Percentiles rank a stretch among this genome's conserved stretches.
These are phyloP conservation scores for Pandemis heparana DNA, from an alignment of 2,888 invertebrate genomes.

Conservation along the genomic window DNA sequence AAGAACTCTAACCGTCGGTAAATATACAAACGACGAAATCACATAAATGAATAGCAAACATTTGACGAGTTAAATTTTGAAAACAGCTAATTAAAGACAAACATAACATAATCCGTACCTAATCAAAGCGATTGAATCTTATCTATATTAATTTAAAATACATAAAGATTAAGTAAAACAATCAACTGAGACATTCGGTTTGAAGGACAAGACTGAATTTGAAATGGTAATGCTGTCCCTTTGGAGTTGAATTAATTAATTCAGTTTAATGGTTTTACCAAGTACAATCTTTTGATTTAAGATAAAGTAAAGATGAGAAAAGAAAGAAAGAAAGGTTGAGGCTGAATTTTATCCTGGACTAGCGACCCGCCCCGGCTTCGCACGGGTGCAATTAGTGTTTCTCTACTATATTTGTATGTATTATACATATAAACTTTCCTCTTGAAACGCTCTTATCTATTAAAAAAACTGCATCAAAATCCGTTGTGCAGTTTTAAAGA, in stretches of 20 bases:
- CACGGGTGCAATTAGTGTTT: no score
- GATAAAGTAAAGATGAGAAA: background rate
- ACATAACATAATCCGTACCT: conserved; percentile 4
- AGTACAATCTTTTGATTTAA: background rate
- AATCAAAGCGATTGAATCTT: conserved; percentile 12
- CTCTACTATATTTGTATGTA: no score
- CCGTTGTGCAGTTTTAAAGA: no score
- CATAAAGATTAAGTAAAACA: conserved; percentile 30
- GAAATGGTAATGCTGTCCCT: conserved; percentile 4
- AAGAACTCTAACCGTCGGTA: no score
- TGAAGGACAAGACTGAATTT: conserved; percentile 15
- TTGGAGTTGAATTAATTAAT: conserved; percentile 15
- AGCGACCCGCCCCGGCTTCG: no score
- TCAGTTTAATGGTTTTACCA: conserved; percentile 2
- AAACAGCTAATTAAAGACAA: background rate
- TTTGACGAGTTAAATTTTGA: no score
- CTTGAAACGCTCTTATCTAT: no score
- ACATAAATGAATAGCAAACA: no score
- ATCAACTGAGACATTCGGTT: background rate
- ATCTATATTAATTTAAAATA: conserved; percentile 21
- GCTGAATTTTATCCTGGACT: conserved; percentile 3
- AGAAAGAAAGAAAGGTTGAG: no score
- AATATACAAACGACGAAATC: no score
- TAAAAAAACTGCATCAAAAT: no score
- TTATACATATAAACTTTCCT: no score